Percentiles rank a stretch among this genome's conserved stretches.
These are phyloP conservation scores for Trichopoda pennipes DNA, from an alignment of 2,888 invertebrate genomes.

Conservation along the genomic window DNA sequence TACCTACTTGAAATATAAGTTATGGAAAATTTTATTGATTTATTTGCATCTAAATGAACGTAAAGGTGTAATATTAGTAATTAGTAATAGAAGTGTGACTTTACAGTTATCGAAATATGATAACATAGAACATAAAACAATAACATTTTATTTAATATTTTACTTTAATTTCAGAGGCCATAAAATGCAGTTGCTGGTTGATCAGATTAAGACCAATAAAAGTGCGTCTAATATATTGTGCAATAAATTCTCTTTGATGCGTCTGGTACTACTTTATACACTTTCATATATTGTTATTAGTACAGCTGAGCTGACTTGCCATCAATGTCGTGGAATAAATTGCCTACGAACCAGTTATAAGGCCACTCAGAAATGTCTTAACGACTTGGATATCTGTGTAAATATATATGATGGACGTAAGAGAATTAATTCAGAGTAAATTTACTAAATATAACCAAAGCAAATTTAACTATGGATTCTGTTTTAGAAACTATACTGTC, in stretches of 20 bases:
- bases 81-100: neutral
- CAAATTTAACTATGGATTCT: neutral
- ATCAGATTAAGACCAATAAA: slow-evolving; percentile 1
- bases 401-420: slow-evolving; percentile 76
- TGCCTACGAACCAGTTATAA: slow-evolving; percentile 73
- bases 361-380: slow-evolving; percentile 72
- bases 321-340: slow-evolving; percentile 76
- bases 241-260: slow-evolving; percentile 14
- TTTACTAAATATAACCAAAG: neutral
- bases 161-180: slow-evolving; percentile 37
- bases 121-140: neutral
- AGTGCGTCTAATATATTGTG: neutral
- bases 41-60: neutral
- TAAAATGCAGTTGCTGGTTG: slow-evolving; percentile 50
- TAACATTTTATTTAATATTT: slow-evolving; percentile 1
- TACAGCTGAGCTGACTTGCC: slow-evolving; percentile 72
- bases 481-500: slow-evolving; percentile 66
- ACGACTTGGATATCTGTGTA: slow-evolving; percentile 77
- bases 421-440: slow-evolving; percentile 42
- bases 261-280: slow-evolving; percentile 24
- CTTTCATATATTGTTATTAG: slow-evolving; percentile 66
- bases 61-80: neutral
- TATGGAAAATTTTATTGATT: slow-evolving; percentile 50
- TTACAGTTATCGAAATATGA: too few species aligned
- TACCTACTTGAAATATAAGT: slow-evolving; percentile 35